A percentile compares a stretch with the other conserved stretches of the same genome.
These are phyloP conservation scores for Aplodontia rufa DNA, from an alignment of 2,113 vertebrate genomes.

Conservation along the genomic window DNA sequence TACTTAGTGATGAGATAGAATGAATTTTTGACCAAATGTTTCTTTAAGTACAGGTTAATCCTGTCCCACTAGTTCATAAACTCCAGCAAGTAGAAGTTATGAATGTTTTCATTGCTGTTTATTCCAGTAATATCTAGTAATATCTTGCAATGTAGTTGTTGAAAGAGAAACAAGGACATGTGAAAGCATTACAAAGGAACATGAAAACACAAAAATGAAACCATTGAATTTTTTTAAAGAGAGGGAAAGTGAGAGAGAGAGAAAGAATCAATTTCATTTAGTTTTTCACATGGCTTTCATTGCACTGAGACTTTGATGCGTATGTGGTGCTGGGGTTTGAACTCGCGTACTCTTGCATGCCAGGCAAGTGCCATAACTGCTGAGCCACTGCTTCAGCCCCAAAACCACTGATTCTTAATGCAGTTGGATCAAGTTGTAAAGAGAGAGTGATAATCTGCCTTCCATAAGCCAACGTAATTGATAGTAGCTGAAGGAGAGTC, in stretches of 20 bases:
- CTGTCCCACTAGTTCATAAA: not conserved
- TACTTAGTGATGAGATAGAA: not conserved
- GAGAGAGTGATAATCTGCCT: not conserved
- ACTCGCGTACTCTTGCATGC: no score
- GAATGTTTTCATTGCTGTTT: not conserved
- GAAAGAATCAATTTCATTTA: no score
- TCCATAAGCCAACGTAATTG: not conserved
- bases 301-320: no score
- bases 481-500: not conserved
- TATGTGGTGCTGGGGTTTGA: no score
- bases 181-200: not conserved
- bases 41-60: not conserved
- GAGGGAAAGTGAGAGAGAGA: no score
- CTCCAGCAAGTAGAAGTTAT: not conserved
- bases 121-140: not conserved
- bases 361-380: no score
- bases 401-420: constrained; percentile 6
- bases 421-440: not conserved
- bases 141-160: not conserved
- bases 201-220: not conserved
- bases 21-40: not conserved
- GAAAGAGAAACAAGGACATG: not conserved
- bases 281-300: no score
- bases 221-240: no score
- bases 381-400: no score